These are phyloP conservation scores for Lasioglossum vierecki DNA, from an alignment of 2,888 invertebrate species.

Conservation along the genomic window DNA sequence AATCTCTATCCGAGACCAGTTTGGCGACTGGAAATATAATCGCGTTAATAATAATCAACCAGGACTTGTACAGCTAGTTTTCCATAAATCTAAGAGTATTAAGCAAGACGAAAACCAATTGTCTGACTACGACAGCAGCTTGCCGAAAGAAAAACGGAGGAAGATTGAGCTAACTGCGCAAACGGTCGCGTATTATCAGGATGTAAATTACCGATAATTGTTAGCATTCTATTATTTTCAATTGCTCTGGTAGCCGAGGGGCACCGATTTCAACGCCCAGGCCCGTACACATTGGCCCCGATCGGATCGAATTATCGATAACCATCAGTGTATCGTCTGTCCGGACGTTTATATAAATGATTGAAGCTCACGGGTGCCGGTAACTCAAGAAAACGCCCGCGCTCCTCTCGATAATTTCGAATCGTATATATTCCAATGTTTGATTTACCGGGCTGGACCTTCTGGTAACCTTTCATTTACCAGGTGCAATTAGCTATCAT, in stretches of 20 bases:
- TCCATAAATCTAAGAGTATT: neutral
- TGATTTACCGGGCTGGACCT: constrained; percentile 38
- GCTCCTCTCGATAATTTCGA: constrained; percentile 40
- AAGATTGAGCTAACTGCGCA: neutral
- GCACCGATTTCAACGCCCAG: neutral
- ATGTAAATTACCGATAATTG: constrained; percentile 8
- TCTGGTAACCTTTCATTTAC: constrained; percentile 42
- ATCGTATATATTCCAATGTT: constrained; percentile 43
- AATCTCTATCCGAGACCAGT: too few relatives aligned
- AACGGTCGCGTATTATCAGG: neutral
- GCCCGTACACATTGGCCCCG: neutral
- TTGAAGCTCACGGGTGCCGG: constrained; percentile 31
- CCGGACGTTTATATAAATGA: constrained; percentile 42
- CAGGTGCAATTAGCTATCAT: constrained; percentile 46
- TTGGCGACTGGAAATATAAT: too few relatives aligned
- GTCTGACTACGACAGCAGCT: neutral
- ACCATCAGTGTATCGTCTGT: constrained; percentile 17
- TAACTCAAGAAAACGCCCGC: constrained; percentile 43
- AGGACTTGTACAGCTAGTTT: too few relatives aligned
- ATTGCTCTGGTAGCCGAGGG: neutral
- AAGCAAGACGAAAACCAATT: neutral
- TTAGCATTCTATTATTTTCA: neutral
- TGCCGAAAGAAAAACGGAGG: neutral
- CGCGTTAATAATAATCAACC: too few relatives aligned
- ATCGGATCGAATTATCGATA: constrained; percentile 19